Evolutionary conservation across 2,888 invertebrate species (phyloP).

Genomic region (Stratiomys singularior): DNA sequence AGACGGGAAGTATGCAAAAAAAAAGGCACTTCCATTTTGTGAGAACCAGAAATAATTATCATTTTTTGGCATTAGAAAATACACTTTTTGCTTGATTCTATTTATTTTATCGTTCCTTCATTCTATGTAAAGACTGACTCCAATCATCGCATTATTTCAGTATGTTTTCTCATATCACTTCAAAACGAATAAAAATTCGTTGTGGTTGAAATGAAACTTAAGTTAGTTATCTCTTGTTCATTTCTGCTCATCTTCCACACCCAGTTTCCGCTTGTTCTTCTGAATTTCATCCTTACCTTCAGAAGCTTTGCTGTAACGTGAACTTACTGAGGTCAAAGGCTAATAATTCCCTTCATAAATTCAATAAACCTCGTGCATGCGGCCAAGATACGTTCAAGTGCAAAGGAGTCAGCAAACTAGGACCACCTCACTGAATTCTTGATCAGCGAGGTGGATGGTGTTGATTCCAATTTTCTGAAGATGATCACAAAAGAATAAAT

Average conservation of each 20-base stretch:
- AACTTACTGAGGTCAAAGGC: slow-evolving; percentile 5
- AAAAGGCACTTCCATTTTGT: no score
- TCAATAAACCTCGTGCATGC: not conserved
- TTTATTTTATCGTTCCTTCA: no score
- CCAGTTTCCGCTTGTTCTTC: not conserved
- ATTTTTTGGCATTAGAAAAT: no score
- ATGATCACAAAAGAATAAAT: not conserved
- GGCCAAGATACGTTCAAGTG: not conserved
- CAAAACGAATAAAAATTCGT: not conserved
- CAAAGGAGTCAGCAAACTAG: not conserved
- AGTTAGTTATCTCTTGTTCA: not conserved
- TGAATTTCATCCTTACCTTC: not conserved
- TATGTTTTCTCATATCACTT: not conserved
- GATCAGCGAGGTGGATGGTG: no score
- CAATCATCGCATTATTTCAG: no score
- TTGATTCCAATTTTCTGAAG: not conserved
- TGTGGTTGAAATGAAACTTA: not conserved
- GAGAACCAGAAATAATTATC: no score
- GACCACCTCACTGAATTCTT: slow-evolving; percentile 13
- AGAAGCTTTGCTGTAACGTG: no score
- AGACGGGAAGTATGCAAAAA: no score
- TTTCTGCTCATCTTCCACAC: not conserved
- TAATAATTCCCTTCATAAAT: slow-evolving; percentile 19
- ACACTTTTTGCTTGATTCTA: no score
- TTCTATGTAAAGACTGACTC: no score